Base-by-base conservation (phyloP, 2,797 vertebrate genomes). In the Coregonus ussuriensis region DNA sequence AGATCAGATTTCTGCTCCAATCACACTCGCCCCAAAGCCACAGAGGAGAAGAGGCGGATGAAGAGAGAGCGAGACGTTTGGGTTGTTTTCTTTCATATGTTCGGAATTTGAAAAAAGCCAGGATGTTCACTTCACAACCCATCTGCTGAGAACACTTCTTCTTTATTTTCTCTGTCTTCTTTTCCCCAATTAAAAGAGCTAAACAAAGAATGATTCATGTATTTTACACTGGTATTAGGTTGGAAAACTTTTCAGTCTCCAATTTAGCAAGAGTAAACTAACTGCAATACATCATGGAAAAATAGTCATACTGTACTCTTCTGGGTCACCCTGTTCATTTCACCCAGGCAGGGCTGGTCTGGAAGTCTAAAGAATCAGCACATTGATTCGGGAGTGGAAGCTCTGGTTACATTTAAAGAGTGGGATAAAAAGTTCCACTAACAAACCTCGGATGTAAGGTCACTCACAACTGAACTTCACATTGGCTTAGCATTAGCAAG, bases 1-100 rank as follows among this genome's bases (percentile, higher is more conserved):
- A 91, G 96, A 96, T 99, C 93, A 13, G 90, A 94, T 98, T 97
- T 95, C 95, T 88, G 91, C 94, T 95, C 94, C 96, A 95, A 95
- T 94, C 95, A 91, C 75, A 88, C 90, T 85, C 74, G 83, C 85
- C 89, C 89, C 85, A 90, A 90, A 92, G 87, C 91, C 91, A 88
- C 90, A 90, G 88, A 89, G 85, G 90, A 90, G 87, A 85, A 90
- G 86, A 41, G 71, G 68, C 62, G 76, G 65, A 59, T 51, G 92
- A 90, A 92, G 91, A 93, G 93, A 95, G 91, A 94, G 93, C 94
- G 80, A 84, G 88, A 82, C 91, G 59, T 74, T 74, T 65, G 56
- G 51, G 56, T 74, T 41, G 41, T 47, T 33, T 52, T 71, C 47
- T 70, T 76, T 77, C 88, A 91, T 92, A 87, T 93, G 90, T 89